Conservation (phyloP, 2,888 invertebrate species). For the Machimus atricapillus region DNA sequence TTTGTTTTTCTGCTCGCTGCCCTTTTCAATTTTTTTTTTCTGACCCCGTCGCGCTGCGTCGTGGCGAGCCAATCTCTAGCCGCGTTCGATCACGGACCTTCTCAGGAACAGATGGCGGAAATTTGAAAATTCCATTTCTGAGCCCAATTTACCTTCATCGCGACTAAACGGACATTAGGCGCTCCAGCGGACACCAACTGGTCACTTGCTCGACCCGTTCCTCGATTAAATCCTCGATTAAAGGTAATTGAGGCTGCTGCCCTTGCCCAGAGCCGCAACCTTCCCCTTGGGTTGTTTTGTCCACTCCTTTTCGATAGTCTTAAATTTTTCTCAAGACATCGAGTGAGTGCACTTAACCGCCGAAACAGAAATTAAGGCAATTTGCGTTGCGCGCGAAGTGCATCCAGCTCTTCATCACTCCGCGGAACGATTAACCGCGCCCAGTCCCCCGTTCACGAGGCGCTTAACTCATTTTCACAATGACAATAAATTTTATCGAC, state of each 20-base stretch:
- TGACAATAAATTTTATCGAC: conserved; percentile 45
- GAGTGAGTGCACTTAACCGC: neutral
- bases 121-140: conserved; percentile 20
- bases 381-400: neutral
- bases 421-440: neutral
- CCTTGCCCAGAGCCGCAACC: neutral
- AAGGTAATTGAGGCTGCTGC: neutral
- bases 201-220: neutral
- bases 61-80: neutral
- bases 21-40: neutral
- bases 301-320: neutral
- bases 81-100: neutral
- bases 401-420: neutral
- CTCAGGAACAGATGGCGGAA: conserved; percentile 10
- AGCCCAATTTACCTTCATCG: conserved; percentile 2
- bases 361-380: neutral
- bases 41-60: neutral
- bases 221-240: too few relatives aligned
- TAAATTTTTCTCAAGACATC: neutral
- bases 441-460: neutral
- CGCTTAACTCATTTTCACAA: conserved; percentile 17
- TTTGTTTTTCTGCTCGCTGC: neutral
- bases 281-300: neutral
- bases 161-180: conserved; percentile 11
- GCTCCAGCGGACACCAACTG: conserved; percentile 20